Conservation (phyloP, 2,113 vertebrate species). For the Emydura subglobosa region DNA sequence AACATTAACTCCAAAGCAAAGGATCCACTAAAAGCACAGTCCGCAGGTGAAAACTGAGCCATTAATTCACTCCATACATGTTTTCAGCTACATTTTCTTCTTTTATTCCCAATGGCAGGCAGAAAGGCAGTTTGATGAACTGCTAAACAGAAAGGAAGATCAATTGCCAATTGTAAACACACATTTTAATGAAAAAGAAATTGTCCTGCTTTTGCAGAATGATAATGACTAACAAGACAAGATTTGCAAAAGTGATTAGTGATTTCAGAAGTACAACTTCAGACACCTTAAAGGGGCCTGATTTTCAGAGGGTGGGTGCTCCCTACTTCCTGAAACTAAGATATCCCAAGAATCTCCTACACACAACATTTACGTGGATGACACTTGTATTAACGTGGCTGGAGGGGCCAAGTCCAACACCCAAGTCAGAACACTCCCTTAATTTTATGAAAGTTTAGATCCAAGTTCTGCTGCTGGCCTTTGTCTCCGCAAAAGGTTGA, state of each 20-base stretch:
- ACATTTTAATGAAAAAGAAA: neutral
- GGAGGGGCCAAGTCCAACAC: neutral
- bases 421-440: neutral
- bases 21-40: constrained; percentile 34
- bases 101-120: neutral
- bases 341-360: neutral
- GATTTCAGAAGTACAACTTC: neutral
- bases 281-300: neutral
- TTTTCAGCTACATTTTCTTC: constrained; percentile 9
- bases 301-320: neutral
- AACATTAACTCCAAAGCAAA: constrained; percentile 62
- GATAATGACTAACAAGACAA: constrained; percentile 25
- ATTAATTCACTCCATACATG: constrained; percentile 13
- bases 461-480: neutral
- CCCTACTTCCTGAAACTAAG: neutral
- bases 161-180: neutral
- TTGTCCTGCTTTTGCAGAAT: neutral
- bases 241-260: neutral
- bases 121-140: neutral
- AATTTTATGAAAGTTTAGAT: neutral
- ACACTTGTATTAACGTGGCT: neutral
- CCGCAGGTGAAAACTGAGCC: constrained; percentile 44
- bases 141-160: neutral
- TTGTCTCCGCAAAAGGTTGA: neutral
- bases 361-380: neutral